Conservation (phyloP, 64 coral and sea anemone genomes). For the Platygyra sinensis region DNA sequence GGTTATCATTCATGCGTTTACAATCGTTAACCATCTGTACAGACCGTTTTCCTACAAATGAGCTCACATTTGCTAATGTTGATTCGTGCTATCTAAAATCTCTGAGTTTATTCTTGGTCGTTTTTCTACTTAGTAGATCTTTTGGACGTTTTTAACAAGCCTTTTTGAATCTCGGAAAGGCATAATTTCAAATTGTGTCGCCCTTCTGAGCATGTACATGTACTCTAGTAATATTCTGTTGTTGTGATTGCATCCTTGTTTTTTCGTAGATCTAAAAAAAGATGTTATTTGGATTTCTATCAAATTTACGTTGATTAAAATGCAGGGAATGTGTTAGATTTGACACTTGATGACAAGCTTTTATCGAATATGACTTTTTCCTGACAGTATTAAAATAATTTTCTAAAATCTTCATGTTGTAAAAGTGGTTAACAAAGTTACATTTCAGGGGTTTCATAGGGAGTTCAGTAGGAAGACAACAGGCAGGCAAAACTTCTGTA, state of each 20-base stretch:
- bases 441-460: no score
- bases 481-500: no score
- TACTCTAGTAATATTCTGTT: constrained; percentile 6
- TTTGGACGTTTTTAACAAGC: neutral
- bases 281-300: neutral
- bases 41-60: neutral
- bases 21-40: neutral
- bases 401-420: no score
- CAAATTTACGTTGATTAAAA: neutral
- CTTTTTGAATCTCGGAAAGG: neutral
- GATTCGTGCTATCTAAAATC: neutral
- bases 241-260: neutral
- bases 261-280: neutral
- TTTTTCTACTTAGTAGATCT: neutral
- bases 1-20: neutral
- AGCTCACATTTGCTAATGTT: neutral
- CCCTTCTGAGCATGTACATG: neutral
- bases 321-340: neutral
- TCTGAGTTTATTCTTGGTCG: neutral
- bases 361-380: neutral
- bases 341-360: neutral
- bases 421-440: no score
- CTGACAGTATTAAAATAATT: neutral
- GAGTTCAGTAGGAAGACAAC: no score
- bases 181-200: neutral